These are phyloP conservation scores for Paradoxurus hermaphroditus DNA, from an alignment of 2,113 vertebrate species.

Conservation along the genomic window DNA sequence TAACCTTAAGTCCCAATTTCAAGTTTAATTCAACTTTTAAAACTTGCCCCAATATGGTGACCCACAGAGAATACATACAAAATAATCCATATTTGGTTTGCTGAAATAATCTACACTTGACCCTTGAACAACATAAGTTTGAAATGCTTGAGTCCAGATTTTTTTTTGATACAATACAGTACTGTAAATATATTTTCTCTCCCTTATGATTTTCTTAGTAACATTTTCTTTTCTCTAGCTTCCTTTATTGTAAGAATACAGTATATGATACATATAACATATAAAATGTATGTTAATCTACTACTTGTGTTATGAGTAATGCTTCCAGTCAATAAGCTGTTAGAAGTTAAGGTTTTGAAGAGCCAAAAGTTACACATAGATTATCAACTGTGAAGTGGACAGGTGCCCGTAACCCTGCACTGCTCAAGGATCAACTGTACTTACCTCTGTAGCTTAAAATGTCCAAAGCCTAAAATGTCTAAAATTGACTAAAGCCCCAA, in stretches of 20 bases:
- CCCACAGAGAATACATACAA: not conserved
- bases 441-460: not conserved
- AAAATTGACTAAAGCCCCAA: not conserved
- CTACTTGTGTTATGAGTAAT: not conserved
- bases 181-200: not conserved
- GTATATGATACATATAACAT: not conserved
- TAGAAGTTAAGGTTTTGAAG: not conserved
- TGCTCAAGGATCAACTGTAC: not conserved
- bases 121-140: not conserved
- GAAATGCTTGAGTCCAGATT: not conserved
- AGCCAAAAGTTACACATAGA: not conserved
- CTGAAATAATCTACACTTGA: not conserved
- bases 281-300: not conserved
- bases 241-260: not conserved
- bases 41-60: not conserved
- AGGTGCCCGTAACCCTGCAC: not conserved
- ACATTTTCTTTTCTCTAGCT: not conserved
- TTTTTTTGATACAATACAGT: not conserved
- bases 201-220: not conserved
- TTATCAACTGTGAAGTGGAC: not conserved
- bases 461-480: not conserved
- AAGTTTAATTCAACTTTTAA: constrained; percentile 12
- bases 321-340: not conserved
- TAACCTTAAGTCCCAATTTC: not conserved
- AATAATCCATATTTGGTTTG: not conserved